Evolutionary conservation across 2,113 vertebrate species (phyloP).

Genomic region (Cyprinodon tularosa): DNA sequence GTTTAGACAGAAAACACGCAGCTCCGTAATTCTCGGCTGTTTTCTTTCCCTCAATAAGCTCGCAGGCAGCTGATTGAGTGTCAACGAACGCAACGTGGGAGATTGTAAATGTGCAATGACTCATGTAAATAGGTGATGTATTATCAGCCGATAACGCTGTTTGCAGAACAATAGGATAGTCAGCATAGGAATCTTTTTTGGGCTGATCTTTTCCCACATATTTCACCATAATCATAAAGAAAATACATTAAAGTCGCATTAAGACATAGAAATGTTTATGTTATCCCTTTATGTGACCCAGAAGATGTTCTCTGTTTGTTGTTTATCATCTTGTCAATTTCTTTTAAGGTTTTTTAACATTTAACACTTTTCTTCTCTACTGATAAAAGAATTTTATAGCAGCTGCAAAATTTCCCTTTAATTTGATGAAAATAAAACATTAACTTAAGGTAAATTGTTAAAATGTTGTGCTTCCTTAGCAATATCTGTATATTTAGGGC

Average conservation of each 20-base stretch:
- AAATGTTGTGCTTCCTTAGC: too few species aligned
- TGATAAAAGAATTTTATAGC: background rate
- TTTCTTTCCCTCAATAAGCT: conserved; percentile 9
- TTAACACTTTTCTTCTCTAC: background rate
- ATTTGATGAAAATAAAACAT: background rate
- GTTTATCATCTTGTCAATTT: too few species aligned
- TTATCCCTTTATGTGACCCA: background rate
- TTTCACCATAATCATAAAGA: background rate
- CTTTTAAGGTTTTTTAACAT: background rate
- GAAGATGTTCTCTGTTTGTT: too few species aligned
- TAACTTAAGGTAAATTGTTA: background rate
- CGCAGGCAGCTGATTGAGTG: background rate
- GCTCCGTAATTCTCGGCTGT: conserved; percentile 6
- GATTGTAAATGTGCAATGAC: conserved; percentile 3
- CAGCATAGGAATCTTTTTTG: background rate
- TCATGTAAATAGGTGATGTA: background rate
- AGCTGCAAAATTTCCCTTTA: background rate
- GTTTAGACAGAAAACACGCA: conserved; percentile 27
- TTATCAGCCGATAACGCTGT: background rate
- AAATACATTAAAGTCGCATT: background rate
- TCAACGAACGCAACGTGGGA: conserved; percentile 3
- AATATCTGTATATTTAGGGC: too few species aligned
- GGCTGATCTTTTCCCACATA: background rate
- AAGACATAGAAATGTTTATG: too few species aligned
- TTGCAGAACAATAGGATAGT: conserved; percentile 1